These are phyloP conservation scores for Microtus obscurus DNA, from an alignment of 2,797 vertebrate species.

Conservation along the genomic window DNA sequence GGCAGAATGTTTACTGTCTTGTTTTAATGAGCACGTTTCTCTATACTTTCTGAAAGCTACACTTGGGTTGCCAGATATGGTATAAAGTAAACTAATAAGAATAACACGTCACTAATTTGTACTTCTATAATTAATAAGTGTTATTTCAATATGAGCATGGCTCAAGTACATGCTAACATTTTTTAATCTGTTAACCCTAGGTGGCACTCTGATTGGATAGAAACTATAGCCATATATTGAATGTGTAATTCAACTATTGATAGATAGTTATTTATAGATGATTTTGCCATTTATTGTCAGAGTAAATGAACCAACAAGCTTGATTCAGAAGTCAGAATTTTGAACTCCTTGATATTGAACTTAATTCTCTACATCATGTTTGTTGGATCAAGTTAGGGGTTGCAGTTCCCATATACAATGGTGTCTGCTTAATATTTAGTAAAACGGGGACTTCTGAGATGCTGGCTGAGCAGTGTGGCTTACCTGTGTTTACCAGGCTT, in stretches of 20 bases:
- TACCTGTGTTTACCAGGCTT: not conserved
- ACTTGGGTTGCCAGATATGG: constrained; percentile 18
- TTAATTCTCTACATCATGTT: constrained; percentile 54
- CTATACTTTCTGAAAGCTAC: constrained; percentile 59
- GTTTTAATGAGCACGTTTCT: constrained; percentile 60
- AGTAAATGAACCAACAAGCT: not conserved
- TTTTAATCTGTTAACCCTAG: not conserved
- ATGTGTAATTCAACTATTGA: constrained; percentile 52
- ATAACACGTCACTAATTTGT: not conserved
- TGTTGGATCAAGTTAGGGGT: constrained; percentile 36
- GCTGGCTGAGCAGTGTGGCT: not conserved
- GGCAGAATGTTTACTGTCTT: not conserved
- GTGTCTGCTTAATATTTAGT: not conserved
- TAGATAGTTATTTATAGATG: constrained; percentile 57
- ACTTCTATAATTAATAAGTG: constrained; percentile 39
- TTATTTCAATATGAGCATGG: not conserved
- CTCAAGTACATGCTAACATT: not conserved
- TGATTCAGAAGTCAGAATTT: constrained; percentile 64
- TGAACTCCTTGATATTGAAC: constrained; percentile 43
- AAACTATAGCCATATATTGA: constrained; percentile 42
- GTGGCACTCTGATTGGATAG: constrained; percentile 67
- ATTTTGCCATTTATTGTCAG: not conserved
- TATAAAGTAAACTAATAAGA: constrained; percentile 34
- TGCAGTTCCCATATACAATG: constrained; percentile 5
- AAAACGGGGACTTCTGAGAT: constrained; percentile 1